phyloP scores from a whole-genome alignment of 2,888 invertebrate species.

The Leptopilina syphax region DNA sequence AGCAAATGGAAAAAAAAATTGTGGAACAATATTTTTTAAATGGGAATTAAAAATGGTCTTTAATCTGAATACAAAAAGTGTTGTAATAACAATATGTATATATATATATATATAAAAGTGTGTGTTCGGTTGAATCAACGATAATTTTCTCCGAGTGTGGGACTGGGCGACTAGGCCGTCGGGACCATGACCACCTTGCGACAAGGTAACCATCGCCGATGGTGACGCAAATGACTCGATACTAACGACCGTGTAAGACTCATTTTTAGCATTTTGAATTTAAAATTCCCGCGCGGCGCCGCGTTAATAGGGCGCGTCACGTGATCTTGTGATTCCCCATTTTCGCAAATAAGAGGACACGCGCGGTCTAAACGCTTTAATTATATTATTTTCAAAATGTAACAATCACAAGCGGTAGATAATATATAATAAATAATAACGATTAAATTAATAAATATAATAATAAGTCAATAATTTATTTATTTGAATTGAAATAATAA shows the following conservation, averaged over 20 bases:
- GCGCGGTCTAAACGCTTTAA: too few species aligned
- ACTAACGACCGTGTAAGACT: conserved; percentile 22
- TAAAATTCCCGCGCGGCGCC: conserved; percentile 19
- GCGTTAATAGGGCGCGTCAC: background rate
- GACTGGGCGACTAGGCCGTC: conserved; percentile 61
- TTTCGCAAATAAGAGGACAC: background rate
- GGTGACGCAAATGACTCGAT: conserved; percentile 38
- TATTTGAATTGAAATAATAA: too few species aligned
- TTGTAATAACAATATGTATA: conserved; percentile 1
- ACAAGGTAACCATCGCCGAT: conserved; percentile 69
- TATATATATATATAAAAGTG: conserved; percentile 8
- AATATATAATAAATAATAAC: too few species aligned
- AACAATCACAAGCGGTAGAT: too few species aligned
- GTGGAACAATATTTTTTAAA: too few species aligned
- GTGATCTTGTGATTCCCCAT: background rate
- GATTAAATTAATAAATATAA: too few species aligned
- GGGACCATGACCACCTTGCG: conserved; percentile 75
- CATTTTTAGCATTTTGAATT: conserved; percentile 6
- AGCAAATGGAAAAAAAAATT: too few species aligned
- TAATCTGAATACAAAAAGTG: background rate
- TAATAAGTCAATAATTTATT: too few species aligned
- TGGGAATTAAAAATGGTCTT: background rate
- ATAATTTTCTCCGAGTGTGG: conserved; percentile 32
- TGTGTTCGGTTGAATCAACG: conserved; percentile 32
- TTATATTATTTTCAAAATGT: too few species aligned